Percentiles rank a stretch among this genome's conserved stretches.
Evolutionary conservation across 2,888 invertebrate species (phyloP).

Genomic region (Caenorhabditis sulstoni): DNA sequence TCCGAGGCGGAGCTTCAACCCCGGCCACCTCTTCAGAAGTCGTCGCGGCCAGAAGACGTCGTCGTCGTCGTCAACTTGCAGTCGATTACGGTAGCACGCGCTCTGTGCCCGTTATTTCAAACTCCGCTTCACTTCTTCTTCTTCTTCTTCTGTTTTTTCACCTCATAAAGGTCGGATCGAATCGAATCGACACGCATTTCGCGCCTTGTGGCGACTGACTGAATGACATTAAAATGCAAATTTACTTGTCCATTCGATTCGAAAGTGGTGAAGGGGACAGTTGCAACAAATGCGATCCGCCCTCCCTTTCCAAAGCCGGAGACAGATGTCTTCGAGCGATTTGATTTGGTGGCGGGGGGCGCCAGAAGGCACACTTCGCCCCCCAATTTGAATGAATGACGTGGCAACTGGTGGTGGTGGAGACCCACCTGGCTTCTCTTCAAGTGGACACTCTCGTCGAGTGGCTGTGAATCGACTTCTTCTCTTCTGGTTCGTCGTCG

Average conservation of each 20-base stretch:
- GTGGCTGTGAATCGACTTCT: too few species aligned
- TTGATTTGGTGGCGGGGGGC: slow-evolving; percentile 26
- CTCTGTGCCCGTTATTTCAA: too few species aligned
- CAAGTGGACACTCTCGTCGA: too few species aligned
- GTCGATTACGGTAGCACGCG: slow-evolving; percentile 38
- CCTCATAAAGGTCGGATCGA: slow-evolving; percentile 37
- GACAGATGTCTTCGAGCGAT: slow-evolving; percentile 35
- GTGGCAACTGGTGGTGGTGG: not conserved
- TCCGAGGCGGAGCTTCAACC: too few species aligned
- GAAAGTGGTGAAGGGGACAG: slow-evolving; percentile 17
- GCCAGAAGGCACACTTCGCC: slow-evolving; percentile 21
- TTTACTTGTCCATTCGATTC: slow-evolving; percentile 14
- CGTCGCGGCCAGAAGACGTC: too few species aligned
- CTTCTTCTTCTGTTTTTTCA: not conserved
- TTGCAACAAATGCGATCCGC: slow-evolving; percentile 29
- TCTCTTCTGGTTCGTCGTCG: too few species aligned
- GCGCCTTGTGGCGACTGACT: slow-evolving; percentile 20
- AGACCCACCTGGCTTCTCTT: too few species aligned
- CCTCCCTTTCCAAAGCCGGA: not conserved
- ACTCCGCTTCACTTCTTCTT: too few species aligned
- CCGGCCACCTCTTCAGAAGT: too few species aligned
- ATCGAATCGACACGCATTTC: slow-evolving; percentile 48
- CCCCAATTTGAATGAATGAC: slow-evolving; percentile 6
- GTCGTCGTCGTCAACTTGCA: too few species aligned
- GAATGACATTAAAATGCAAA: slow-evolving; percentile 61